Base-by-base conservation (phyloP, 2,797 vertebrate genomes). In the Jordanella pulchra region DNA sequence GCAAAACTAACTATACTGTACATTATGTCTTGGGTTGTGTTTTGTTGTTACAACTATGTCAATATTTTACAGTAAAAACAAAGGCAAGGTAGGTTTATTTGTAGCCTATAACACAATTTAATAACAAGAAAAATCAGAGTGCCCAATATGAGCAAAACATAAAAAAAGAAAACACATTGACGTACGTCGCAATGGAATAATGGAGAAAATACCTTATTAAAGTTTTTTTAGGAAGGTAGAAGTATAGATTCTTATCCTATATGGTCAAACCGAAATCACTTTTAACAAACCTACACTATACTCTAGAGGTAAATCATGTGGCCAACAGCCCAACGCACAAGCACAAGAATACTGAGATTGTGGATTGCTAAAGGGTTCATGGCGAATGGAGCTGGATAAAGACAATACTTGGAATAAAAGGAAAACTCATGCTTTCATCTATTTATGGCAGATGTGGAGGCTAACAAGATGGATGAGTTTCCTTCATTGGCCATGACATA, bases 391-490 rank as follows among this genome's bases (percentile, higher is more conserved):
- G 39, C 64, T 51, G 23, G 75, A 78, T 83, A 68, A 84, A 86
- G 71, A 84, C 64, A 75, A 76, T 68, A 47, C 56, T 74, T 64
- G 65, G 25, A 65, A 54, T 32, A 48, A 45, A 58, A 72, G 35
- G 69, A 72, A 78, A 84, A 72, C 32, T 67, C 39, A 79, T 65
- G 30, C 72, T 75, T 75, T 76, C 67, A 76, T 87, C 75, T 81
- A 67, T 75, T 81, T 72, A 74, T 65, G 71, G 68, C 25, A 76
- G 79, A 76, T 55, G 68, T 73, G 76, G 71, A 79, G 75, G 58
- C 79, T 87, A 84, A 86, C 81, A 89, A 86, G 86, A 91, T 79
- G 84, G 81, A 91, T 89, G 88, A 87, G 84, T 75, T 86, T 71
- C 69, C 74, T 67, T 60, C 82, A 85, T 74, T 82, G 84, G 69